Evolutionary conservation across 2,797 vertebrate species (phyloP), one percentile per base, ranked within the genome.

Genomic region (Crax fasciolata): DNA sequence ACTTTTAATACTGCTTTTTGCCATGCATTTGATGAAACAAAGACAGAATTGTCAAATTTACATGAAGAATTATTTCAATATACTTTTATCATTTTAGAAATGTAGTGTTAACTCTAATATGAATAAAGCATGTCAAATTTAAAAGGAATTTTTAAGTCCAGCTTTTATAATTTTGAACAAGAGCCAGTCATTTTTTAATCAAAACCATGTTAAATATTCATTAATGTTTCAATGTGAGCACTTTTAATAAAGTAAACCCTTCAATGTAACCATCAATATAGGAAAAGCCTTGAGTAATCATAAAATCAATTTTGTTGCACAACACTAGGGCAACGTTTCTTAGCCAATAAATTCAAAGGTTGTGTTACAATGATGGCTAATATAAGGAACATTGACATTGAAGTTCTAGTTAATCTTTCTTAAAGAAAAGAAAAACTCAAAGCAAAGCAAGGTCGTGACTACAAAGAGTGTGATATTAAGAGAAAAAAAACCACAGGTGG

Each of bases 181-280:
- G 66, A 90, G 74, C 30, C 83, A 92, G 91, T 43, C 70, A 49
- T 84, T 95, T 89, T 97, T 83, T 89, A 91, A 95, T 95, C 90
- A 92, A 95, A 96, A 93, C 38, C 74, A 59, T 30, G 73, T 96
- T 94, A 96, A 96, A 92, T 96, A 96, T 92, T 96, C 59, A 97
- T 95, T 78, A 76, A 49, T 58, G 80, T 78, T 88, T 93, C 74
- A 90, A 8, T 82, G 38, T 65, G 85, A 94, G 83, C 73, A 73
- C 59, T 94, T 91, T 32, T 9, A 82, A 95, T 71, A 76, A 66
- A 90, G 73, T 20, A 95, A 95, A 93, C 52, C 44, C 23, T 74
- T 92, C 90, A 72, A 3, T 72, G 43, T 35, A 76, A 51, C 71
- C 83, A 73, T 83, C 67, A 90, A 70, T 81, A 90, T 1, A 63